Base-by-base conservation (phyloP, 2,113 vertebrate genomes). In the Chauna torquata region DNA sequence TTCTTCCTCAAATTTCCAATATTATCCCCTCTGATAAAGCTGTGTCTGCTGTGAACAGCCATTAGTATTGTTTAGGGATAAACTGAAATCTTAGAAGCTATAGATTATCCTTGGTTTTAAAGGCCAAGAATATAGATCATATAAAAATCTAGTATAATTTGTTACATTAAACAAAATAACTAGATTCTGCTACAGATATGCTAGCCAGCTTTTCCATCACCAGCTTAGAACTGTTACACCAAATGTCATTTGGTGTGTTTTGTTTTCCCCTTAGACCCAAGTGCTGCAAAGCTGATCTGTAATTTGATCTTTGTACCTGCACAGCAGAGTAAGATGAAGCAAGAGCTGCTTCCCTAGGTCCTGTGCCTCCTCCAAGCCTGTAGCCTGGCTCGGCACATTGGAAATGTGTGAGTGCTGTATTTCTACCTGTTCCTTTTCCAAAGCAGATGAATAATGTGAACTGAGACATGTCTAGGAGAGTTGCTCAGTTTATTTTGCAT, bases 51-150 rank as follows among this genome's bases (percentile, higher is more conserved):
- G 11, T 54, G 45, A 32, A 30, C 19, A 80, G 77, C 40, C 50
- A 70, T 95, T 94, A 92, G 32, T 90, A 89, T 68, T 65, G 12
- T 82, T 91, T 76, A 76, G 88, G 50, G 36, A 50, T 42, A 90
- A 87, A 86, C 24, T 59, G 82, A 93, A 88, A 71, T 89, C 23
- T 58, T 81, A 59, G 42, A 95, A 88, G 40, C 47, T 6, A 15
- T 30, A 49, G 40, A 74, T 90, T 92, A 47, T 76, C 24, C 40
- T 82, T 92, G 77, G 17, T 71, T 93, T 88, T 89, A 89, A 94
- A 92, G 80, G 82, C 54, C 82, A 91, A 84, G 47, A 79, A 69
- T 81, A 91, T 78, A 93, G 75, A 71, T 75, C 20, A 42, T 12
- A 42, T 49, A 36, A 18, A 82, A 65, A 40, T 19, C 23, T 36